These are phyloP conservation scores for Pandion haliaetus DNA, from an alignment of 2,113 vertebrate species.

Conservation along the genomic window DNA sequence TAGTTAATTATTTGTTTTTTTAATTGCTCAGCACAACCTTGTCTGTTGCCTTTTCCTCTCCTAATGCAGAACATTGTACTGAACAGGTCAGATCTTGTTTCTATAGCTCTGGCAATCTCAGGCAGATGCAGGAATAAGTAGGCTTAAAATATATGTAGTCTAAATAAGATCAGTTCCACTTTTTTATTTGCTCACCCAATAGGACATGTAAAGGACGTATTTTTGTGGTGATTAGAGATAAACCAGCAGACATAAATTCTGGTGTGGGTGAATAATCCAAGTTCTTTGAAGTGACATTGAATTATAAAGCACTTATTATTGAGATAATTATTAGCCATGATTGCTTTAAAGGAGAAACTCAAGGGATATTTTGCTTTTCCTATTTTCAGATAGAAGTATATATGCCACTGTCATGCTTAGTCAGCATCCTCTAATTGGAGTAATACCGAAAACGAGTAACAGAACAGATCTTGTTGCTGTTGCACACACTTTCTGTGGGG, in stretches of 20 bases:
- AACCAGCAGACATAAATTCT: not conserved
- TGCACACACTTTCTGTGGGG: not conserved
- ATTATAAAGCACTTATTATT: not conserved
- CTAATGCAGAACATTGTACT: not conserved
- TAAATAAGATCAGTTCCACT: not conserved
- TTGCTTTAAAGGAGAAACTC: not conserved
- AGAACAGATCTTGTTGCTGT: not conserved
- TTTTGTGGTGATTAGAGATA: not conserved
- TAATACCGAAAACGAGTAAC: not conserved
- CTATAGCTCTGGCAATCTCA: not conserved
- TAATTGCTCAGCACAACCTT: not conserved
- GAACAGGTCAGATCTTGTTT: not conserved
- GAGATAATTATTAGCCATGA: not conserved
- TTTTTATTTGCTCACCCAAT: not conserved
- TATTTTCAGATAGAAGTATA: not conserved
- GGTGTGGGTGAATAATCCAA: not conserved
- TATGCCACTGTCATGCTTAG: not conserved
- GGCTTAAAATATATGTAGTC: not conserved
- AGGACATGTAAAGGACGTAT: not conserved
- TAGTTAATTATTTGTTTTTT: not conserved
- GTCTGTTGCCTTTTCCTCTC: not conserved
- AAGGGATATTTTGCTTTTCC: not conserved
- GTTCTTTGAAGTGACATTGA: not conserved
- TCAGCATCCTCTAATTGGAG: not conserved
- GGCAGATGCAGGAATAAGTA: not conserved